Conservation (phyloP, 2,113 vertebrate genomes). For the Ardeotis arabs region DNA sequence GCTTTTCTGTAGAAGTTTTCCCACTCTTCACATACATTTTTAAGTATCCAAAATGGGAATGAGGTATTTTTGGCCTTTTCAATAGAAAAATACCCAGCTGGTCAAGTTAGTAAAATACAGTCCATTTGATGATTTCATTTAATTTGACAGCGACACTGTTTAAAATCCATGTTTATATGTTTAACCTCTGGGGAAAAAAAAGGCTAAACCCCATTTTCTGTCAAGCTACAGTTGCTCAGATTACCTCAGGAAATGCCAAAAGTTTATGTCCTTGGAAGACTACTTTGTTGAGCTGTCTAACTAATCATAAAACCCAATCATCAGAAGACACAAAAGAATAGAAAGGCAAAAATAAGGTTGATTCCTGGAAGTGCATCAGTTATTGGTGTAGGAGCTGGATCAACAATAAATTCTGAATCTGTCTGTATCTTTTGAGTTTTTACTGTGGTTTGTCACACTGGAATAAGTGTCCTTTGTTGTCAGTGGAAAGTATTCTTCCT, state of each 20-base stretch:
- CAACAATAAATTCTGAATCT: background rate
- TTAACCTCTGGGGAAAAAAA: background rate
- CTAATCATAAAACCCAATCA: background rate
- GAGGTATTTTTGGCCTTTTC: background rate
- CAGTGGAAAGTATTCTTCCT: background rate
- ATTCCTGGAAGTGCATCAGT: background rate
- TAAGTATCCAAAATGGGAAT: background rate
- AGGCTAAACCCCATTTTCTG: background rate
- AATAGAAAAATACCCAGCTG: background rate
- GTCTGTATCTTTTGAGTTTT: background rate
- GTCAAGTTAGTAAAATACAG: background rate
- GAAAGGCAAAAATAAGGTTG: background rate
- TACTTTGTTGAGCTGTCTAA: background rate
- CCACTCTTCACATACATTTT: background rate
- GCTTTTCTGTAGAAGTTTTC: background rate
- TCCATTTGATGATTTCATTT: background rate
- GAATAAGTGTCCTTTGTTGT: background rate
- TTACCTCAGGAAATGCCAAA: slow-evolving; percentile 1
- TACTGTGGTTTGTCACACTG: background rate
- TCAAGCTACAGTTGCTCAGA: background rate
- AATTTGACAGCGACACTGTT: background rate
- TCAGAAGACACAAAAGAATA: background rate
- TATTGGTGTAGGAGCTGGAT: background rate
- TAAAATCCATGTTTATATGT: background rate
- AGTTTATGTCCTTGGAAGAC: background rate